These are phyloP conservation scores for Petrocephalus zakoni DNA, from an alignment of 2,113 vertebrate genomes.

Conservation along the genomic window DNA sequence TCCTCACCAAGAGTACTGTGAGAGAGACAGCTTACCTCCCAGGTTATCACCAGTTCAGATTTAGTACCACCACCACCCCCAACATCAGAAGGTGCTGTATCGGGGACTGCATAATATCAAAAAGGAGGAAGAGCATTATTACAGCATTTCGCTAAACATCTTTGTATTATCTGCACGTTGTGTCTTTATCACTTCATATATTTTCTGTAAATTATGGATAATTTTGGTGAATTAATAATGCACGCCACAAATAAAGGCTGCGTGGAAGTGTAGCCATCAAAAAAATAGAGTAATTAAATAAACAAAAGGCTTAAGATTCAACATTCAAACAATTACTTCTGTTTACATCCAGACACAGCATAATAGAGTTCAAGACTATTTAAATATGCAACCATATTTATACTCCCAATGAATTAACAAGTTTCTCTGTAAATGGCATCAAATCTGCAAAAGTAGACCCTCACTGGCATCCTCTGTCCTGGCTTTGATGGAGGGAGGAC, in stretches of 20 bases:
- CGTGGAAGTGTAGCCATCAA: neutral
- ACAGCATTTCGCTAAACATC: neutral
- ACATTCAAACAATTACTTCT: neutral
- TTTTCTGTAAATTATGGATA: neutral
- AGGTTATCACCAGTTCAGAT: conserved; percentile 94
- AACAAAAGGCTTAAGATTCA: neutral
- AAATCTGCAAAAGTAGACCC: conserved; percentile 39
- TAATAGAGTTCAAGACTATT: neutral
- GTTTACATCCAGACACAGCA: neutral
- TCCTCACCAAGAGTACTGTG: conserved; percentile 54
- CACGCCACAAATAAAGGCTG: neutral
- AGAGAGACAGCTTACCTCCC: conserved; percentile 90
- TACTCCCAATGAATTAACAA: neutral
- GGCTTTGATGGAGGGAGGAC: conserved; percentile 84
- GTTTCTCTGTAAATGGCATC: neutral
- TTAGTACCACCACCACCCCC: conserved; percentile 91
- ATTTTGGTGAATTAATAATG: no score
- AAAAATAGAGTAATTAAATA: neutral
- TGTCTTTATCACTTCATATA: neutral
- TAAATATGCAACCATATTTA: neutral
- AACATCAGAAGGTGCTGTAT: conserved; percentile 85
- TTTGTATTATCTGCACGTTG: neutral
- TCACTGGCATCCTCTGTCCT: conserved; percentile 92
- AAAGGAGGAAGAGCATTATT: conserved; percentile 41
- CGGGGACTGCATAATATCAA: conserved; percentile 71